Base-by-base conservation (phyloP, 2,888 invertebrate genomes). In the Parochlus steinenii region DNA sequence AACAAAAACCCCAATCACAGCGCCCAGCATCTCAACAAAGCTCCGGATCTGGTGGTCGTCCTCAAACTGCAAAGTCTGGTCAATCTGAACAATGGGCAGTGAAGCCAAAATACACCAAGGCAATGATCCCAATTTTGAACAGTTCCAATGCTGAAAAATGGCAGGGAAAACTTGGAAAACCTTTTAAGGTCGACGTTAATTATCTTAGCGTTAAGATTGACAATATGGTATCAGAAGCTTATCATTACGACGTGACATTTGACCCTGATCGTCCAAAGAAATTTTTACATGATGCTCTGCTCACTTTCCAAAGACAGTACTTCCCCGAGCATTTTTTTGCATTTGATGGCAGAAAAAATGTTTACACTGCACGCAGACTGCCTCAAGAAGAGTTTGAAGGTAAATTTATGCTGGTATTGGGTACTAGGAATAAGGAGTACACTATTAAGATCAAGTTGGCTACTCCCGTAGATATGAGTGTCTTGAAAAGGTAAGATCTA, bases 171-270 rank as follows among this genome's bases (percentile, higher is more conserved):
- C 19, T 17, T 11, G 35, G 35, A 5, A 22, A 8, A 12, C 22
- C 11, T 11, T 29, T 22, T 14, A 16, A n/a, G n/a, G 10, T 35
- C 2, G 23, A 35, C 15, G 35, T 29, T n/a, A 35, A 35, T 18
- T 35, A 35, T 23, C 10, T 15, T 2, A 8, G 19, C 2, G 20
- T 35, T 16, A 4, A 5, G 3, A 7, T 29, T 28, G 35, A 29
- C 6, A 56, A 62, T 39, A 60, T 67, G 28, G 56, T 64, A 5
- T 42, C 50, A 6, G 44, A 43, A 2, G 64, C 65, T 51, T 55
- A 65, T 48, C 92, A 93, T 48, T 93, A 95, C 53, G 93, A 95
- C 47, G 77, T 89, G 0, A 62, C 56, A 1, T 65, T 82, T 22
- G 60, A 51, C 2, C 80, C 82, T 0, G 76, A 79, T 11, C 68